Evolutionary conservation across 2,113 vertebrate genomes (phyloP), one percentile per base, ranked within the genome.

Genomic region (Barbus barbus): DNA sequence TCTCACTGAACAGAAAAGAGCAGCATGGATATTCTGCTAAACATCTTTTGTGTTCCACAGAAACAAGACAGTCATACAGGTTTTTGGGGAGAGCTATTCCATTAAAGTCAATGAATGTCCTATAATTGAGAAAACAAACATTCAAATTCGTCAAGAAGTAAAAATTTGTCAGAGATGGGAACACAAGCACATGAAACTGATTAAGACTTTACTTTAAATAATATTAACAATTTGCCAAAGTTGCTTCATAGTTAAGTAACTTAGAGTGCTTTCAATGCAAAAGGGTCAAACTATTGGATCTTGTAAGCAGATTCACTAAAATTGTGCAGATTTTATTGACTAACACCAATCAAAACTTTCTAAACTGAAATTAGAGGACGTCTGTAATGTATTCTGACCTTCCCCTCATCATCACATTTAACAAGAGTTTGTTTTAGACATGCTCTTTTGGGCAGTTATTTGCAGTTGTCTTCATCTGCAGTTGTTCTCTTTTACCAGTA

Each of bases 401-500:
- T 63, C 24, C 9, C 60, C 16, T 67, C 28, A 33, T 67, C 16
- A 9, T 33, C 12, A 63, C 5, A 63, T 28, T 53, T 63, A 16
- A 28, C 1, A 61, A 67, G 7, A 67, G 65, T 13, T 22, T 38
- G 33, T 69, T 69, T 69, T 33, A n/a, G 8, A 22, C 31, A 22
- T 69, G 31, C 18, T 69, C 18, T 38, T 38, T 38, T 69, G 1
- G 9, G 9, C 1, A 71, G 48, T 33, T 26, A 8, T 76, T 33
- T 81, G 24, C 60, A 46, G 7, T 91, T 89, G 31, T 11, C 4
- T 13, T 3, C 12, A 78, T 84, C 33, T 90, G 92, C 78, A 92
- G 89, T 91, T 89, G 31, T 11, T 9, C 1, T 0, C 22, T 87
- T 86, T 58, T 1, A 18, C 93, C 94, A 93, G 90, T 88, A 94